These are phyloP conservation scores for Laupala kohalensis DNA, from an alignment of 1,140 invertebrate species.

Conservation along the genomic window DNA sequence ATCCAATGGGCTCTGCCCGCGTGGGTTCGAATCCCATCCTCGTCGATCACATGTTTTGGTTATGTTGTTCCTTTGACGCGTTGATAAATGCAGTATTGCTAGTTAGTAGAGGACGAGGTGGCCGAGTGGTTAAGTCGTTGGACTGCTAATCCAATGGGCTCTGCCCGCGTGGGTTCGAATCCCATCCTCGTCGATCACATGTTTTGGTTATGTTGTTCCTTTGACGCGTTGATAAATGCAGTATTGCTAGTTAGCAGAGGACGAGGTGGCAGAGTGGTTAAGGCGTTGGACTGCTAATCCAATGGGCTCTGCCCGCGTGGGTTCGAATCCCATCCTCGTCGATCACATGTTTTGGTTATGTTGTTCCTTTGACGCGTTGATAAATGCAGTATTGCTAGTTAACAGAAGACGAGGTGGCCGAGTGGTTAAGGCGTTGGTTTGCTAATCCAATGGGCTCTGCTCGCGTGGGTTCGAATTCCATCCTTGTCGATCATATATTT, in stretches of 20 bases:
- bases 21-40: constrained; percentile 12
- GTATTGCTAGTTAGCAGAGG: too few relatives aligned
- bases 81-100: too few relatives aligned
- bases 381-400: too few relatives aligned
- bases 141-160: constrained; percentile 12
- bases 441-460: constrained; percentile 17
- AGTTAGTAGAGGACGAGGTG: constrained; percentile 12
- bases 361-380: too few relatives aligned
- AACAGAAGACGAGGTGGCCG: constrained; percentile 17
- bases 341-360: too few relatives aligned
- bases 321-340: constrained; percentile 17
- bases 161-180: constrained; percentile 10
- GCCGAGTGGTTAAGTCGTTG: constrained; percentile 12
- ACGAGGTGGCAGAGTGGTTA: constrained; percentile 17
- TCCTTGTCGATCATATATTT: constrained; percentile 16
- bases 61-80: too few relatives aligned
- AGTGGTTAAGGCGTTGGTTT: constrained; percentile 17
- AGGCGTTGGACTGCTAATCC: constrained; percentile 17
- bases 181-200: too few relatives aligned
- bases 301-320: constrained; percentile 17
- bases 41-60: too few relatives aligned
- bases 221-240: too few relatives aligned
- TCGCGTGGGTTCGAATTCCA: constrained; percentile 17
- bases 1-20: constrained; percentile 10
- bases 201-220: too few relatives aligned